These are phyloP conservation scores for Brachylomia viminalis DNA, from an alignment of 2,888 invertebrate genomes.

Conservation along the genomic window DNA sequence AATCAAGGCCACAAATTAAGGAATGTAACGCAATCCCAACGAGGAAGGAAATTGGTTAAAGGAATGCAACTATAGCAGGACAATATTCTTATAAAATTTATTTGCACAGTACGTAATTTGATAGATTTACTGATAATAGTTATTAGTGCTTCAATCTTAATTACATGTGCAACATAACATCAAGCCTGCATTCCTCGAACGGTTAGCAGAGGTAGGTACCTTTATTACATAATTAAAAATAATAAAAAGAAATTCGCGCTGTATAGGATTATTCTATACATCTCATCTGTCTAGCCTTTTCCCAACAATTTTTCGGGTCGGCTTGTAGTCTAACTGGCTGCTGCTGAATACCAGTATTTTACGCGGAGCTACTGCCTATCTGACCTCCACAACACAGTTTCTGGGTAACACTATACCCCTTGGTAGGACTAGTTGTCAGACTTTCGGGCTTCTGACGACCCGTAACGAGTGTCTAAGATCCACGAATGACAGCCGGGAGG, in stretches of 20 bases:
- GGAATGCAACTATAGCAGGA: constrained; percentile 4
- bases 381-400: no score
- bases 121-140: constrained; percentile 4
- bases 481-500: no score
- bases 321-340: no score
- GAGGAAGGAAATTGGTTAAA: constrained; percentile 27
- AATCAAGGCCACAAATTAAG: constrained; percentile 14
- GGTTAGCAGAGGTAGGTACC: neutral
- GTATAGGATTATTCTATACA: neutral
- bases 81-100: constrained; percentile 6
- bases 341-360: no score
- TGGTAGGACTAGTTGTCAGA: no score
- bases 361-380: no score
- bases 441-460: no score
- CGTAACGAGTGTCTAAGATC: no score
- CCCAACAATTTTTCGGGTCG: no score
- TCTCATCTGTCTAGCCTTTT: no score
- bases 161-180: neutral
- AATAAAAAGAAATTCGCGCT: neutral
- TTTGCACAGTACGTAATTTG: neutral
- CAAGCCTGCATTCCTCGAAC: neutral
- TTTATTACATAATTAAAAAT: neutral
- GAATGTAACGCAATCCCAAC: neutral
- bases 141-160: neutral
- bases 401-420: no score